Base-by-base conservation (phyloP, 2,888 invertebrate genomes). In the Tetropium fuscum region DNA sequence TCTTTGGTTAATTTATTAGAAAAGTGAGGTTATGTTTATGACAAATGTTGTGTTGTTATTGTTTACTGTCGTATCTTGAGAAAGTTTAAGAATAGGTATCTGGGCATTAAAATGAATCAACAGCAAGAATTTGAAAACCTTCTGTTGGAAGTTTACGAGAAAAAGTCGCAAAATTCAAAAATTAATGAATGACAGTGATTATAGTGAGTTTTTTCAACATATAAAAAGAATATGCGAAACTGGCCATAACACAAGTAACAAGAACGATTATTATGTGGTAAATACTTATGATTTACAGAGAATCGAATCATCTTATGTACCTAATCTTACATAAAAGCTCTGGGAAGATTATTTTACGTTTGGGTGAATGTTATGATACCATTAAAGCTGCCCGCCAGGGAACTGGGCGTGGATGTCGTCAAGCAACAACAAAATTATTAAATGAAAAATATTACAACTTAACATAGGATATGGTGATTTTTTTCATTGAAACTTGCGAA, bases 381-480 rank as follows among this genome's bases (percentile, higher is more conserved):
- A 22, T 22, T 5, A 22, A 22, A 22, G 27, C 27, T 27, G 7
- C 6, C 27, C 27, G n/a, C 27, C 27, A 27, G 7, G n/a, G 27
- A 27, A 27, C 27, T 27, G 27, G 27, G 7, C 27, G n/a, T 27
- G 27, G 27, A 27, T 7, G 27, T 7, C 27, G 3, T 27, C 3
- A 27, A 27, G 27, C 27, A 27, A 27, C 27, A 27, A 27, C 27
- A 27, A 27, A 27, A 27, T 27, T 27, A 27, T 27, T 27, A 27
- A 27, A 27, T 27, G 7, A 27, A 27, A 27, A 27, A n/a, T n/a
- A n/a, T n/a, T n/a, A n/a, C n/a, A n/a, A n/a, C n/a, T n/a, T n/a
- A n/a, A n/a, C n/a, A n/a, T n/a, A n/a, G n/a, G n/a, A n/a, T n/a
- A n/a, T n/a, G n/a, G n/a, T n/a, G n/a, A n/a, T n/a, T n/a, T n/a